phyloP scores from a whole-genome alignment of 2,113 vertebrate genomes.

The Amazona vittata region DNA sequence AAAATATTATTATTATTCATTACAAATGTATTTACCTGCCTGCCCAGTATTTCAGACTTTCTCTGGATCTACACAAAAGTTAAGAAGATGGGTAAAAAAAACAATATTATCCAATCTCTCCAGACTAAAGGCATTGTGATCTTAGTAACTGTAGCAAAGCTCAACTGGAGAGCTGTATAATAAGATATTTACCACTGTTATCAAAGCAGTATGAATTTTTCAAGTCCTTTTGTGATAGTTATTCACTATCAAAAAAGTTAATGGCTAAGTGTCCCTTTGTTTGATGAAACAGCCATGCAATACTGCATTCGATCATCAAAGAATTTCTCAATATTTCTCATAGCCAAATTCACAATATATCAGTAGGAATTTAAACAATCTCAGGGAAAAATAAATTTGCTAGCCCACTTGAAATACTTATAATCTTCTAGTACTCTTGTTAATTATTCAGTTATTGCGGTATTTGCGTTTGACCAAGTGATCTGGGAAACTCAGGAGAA shows the following conservation, averaged over 20 bases:
- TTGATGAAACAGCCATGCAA: neutral
- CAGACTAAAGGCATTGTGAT: neutral
- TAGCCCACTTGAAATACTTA: neutral
- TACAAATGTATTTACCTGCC: neutral
- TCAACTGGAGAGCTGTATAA: neutral
- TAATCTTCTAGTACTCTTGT: neutral
- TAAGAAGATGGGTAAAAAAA: neutral
- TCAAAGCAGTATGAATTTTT: neutral
- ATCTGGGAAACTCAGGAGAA: neutral
- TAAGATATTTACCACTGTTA: neutral
- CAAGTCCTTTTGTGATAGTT: neutral
- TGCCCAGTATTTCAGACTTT: neutral
- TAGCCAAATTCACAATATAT: neutral
- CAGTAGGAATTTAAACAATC: neutral
- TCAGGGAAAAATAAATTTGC: neutral
- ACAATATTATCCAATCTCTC: neutral
- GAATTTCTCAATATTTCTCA: neutral
- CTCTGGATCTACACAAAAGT: neutral
- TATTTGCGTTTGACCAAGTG: neutral
- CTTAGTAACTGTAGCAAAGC: neutral
- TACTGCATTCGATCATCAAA: neutral
- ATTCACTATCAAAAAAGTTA: neutral
- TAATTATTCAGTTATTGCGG: neutral
- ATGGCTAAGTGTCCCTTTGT: neutral
- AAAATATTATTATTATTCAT: neutral